Base-by-base conservation (phyloP, 1,140 invertebrate species). In the Sycophaga agraensis region DNA sequence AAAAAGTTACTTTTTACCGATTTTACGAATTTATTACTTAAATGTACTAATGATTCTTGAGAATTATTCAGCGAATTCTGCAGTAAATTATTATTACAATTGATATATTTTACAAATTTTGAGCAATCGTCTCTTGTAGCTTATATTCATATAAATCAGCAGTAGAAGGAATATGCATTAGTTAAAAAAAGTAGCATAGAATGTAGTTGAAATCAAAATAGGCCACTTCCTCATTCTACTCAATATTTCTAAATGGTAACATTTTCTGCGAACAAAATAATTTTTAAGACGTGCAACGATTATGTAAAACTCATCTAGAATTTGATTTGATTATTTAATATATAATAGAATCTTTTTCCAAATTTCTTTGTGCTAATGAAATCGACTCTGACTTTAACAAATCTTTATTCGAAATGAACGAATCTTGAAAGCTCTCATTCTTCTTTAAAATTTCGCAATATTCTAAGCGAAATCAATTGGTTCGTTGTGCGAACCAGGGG, bases 341-440 rank as follows among this genome's bases (percentile, higher is more conserved):
- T 9, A 37, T 12, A 24, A 11, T 34, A 2, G 42, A 22, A 59
- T 51, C 46, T 59, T 34, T 50, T 48, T 58, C 22, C 24, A 24
- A 17, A 35, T 63, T 70, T 67, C 56, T 68, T 64, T 54, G 55
- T 55, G 63, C 61, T 45, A 63, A 68, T 42, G 5, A 59, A 59
- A 40, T 39, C 12, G 11, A 50, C 11, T 50, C 34, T 7, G 21
- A 31, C 12, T 39, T 16, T 48, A 1, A 48, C 28, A 28, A 12
- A 56, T n/a, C 6, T 51, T 22, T 42, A 1, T 3, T 1, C 34
- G 21, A 16, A 19, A 40, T 9, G 11, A 21, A 40, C 4, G 26
- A 19, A 31, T 24, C n/a, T n/a, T n/a, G n/a, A n/a, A n/a, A n/a
- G n/a, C n/a, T n/a, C n/a, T n/a, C n/a, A n/a, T n/a, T n/a, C n/a